Evolutionary conservation across 2,888 invertebrate genomes (phyloP).

Genomic region (Drosophila trichaetosa): DNA sequence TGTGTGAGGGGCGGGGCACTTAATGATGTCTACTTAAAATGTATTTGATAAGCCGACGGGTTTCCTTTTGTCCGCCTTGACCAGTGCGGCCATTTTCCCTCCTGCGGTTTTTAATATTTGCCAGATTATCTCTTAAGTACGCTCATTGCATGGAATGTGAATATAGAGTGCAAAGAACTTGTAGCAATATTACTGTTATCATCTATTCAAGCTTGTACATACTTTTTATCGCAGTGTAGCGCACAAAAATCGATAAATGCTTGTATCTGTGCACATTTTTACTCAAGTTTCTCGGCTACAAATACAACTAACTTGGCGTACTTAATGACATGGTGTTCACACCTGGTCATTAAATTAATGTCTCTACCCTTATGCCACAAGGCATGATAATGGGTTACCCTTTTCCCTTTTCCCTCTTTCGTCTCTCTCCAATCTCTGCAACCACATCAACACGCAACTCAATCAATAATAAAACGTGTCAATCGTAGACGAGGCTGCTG

Average conservation of each 20-base stretch:
- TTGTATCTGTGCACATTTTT: conserved; percentile 17
- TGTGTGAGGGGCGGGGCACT: not conserved
- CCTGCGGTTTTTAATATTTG: conserved; percentile 29
- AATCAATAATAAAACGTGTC: conserved; percentile 52
- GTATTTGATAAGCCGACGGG: conserved; percentile 42
- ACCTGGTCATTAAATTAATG: conserved; percentile 42
- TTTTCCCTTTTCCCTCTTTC: not conserved
- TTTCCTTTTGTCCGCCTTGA: conserved; percentile 20
- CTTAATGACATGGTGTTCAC: conserved; percentile 37
- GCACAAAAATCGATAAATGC: conserved; percentile 42
- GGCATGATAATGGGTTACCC: conserved; percentile 1
- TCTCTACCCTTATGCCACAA: conserved; percentile 6
- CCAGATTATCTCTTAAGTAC: conserved; percentile 44
- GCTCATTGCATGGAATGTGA: conserved; percentile 8
- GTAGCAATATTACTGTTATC: not conserved
- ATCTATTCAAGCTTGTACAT: not conserved
- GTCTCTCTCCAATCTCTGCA: not conserved
- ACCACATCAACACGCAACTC: conserved; percentile 5
- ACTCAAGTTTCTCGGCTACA: conserved; percentile 10
- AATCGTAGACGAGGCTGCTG: conserved; percentile 32
- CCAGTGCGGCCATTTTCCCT: conserved; percentile 15
- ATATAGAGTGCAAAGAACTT: not conserved
- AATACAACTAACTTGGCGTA: conserved; percentile 33
- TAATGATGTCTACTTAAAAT: conserved; percentile 54
- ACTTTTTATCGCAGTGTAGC: conserved; percentile 25